phyloP scores from a whole-genome alignment of 2,113 vertebrate genomes.

The Bagarius yarrelli region DNA sequence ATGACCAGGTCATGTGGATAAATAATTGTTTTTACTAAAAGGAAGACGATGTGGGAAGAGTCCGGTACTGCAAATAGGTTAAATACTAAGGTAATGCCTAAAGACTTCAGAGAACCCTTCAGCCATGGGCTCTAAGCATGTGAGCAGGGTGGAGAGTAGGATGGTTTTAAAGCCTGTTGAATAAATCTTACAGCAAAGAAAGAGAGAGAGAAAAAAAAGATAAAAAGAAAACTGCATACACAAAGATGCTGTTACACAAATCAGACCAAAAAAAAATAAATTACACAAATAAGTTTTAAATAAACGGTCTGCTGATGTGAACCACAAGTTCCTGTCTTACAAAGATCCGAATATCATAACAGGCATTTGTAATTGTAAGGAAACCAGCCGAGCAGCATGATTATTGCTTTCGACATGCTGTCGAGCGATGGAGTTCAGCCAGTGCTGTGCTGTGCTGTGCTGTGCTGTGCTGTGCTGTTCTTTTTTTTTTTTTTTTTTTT shows the following conservation, averaged over 20 bases:
- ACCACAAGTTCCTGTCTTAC: neutral
- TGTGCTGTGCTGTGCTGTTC: no score
- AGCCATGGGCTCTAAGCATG: slow-evolving; percentile 16
- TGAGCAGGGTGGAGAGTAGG: slow-evolving; percentile 33
- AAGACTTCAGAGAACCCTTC: slow-evolving; percentile 47
- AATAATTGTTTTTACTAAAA: neutral
- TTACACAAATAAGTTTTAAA: neutral
- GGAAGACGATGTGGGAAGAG: neutral
- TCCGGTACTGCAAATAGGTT: slow-evolving; percentile 17
- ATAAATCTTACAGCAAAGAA: slow-evolving; percentile 3
- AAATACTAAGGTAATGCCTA: slow-evolving; percentile 47
- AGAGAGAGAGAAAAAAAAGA: neutral
- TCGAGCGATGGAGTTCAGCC: neutral
- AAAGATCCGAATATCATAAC: neutral
- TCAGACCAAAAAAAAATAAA: neutral
- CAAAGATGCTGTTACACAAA: neutral
- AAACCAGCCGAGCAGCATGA: neutral
- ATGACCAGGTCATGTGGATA: neutral
- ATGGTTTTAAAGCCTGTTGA: slow-evolving; percentile 41
- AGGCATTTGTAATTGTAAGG: neutral
- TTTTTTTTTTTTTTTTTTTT: neutral
- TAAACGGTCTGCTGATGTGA: neutral
- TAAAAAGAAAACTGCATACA: neutral
- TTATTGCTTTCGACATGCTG: slow-evolving; percentile 11
- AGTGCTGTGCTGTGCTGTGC: no score